Conservation (phyloP, 2,888 invertebrate species). For the Dastarcus helophoroides region DNA sequence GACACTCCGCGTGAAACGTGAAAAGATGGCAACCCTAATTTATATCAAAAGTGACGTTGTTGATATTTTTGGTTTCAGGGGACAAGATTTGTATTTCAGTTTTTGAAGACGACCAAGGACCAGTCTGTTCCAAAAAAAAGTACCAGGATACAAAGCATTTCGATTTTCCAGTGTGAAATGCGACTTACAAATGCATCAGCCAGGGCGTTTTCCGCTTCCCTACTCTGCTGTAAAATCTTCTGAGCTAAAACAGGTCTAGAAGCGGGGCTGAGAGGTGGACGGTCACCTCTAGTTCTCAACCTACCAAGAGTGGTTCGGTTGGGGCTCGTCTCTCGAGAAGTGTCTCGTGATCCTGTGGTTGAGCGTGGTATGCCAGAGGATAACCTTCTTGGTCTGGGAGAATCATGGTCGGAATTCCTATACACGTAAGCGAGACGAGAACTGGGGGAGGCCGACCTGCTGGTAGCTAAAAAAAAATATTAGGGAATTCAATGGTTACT, state of each 20-base stretch:
- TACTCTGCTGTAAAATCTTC: slow-evolving; percentile 71
- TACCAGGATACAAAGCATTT: not conserved
- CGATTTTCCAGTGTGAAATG: not conserved
- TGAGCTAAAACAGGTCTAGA: slow-evolving; percentile 58
- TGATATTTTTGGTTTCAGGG: too few species aligned
- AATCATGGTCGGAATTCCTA: slow-evolving; percentile 39
- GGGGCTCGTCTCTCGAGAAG: slow-evolving; percentile 36
- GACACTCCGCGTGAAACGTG: too few species aligned
- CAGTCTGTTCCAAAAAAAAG: not conserved
- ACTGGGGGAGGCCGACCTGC: slow-evolving; percentile 87
- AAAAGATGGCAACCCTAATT: too few species aligned
- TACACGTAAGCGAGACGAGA: slow-evolving; percentile 68
- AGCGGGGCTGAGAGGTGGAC: slow-evolving; percentile 45
- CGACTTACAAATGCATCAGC: slow-evolving; percentile 55
- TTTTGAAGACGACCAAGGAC: not conserved
- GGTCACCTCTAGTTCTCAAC: slow-evolving; percentile 36
- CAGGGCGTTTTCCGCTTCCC: slow-evolving; percentile 76
- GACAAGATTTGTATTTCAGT: not conserved
- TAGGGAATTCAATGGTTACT: slow-evolving; percentile 4
- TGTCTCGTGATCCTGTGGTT: slow-evolving; percentile 53
- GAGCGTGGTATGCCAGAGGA: slow-evolving; percentile 62
- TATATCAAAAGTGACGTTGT: too few species aligned
- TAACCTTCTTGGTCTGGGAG: slow-evolving; percentile 46
- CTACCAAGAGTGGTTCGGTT: slow-evolving; percentile 29
- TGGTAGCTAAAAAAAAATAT: slow-evolving; percentile 56